phyloP scores from a whole-genome alignment of 2,888 invertebrate species.

The Caenorhabditis wallacei region DNA sequence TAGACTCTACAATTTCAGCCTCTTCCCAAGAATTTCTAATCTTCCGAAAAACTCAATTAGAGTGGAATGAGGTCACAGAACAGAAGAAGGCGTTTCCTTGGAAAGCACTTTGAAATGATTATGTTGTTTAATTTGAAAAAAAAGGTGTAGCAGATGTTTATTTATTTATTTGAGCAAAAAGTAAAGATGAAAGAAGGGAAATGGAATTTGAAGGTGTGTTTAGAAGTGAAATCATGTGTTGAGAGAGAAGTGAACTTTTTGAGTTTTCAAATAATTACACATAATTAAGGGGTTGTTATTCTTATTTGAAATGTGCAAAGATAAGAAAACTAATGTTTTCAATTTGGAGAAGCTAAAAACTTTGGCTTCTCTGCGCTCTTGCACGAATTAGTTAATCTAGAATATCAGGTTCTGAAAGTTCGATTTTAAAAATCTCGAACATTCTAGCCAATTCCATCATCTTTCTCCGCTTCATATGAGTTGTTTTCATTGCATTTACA shows the following conservation, averaged over 20 bases:
- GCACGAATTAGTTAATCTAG: no score
- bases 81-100: not conserved
- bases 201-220: not conserved
- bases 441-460: slow-evolving; percentile 69
- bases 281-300: no score
- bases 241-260: not conserved
- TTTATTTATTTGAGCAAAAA: not conserved
- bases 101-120: not conserved
- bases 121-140: not conserved
- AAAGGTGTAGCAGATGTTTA: not conserved
- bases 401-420: slow-evolving; percentile 22
- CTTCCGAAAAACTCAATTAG: not conserved
- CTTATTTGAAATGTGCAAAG: not conserved
- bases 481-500: slow-evolving; percentile 67
- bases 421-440: slow-evolving; percentile 72
- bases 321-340: not conserved
- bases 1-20: no score
- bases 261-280: not conserved
- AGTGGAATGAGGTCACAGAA: not conserved
- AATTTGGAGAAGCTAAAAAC: no score
- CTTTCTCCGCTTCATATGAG: slow-evolving; percentile 64
- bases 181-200: not conserved
- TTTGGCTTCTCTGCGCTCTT: no score
- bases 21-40: not conserved
- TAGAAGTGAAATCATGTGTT: not conserved